Base-by-base conservation (phyloP, 2,113 vertebrate species). In the Mustelus asterias region DNA sequence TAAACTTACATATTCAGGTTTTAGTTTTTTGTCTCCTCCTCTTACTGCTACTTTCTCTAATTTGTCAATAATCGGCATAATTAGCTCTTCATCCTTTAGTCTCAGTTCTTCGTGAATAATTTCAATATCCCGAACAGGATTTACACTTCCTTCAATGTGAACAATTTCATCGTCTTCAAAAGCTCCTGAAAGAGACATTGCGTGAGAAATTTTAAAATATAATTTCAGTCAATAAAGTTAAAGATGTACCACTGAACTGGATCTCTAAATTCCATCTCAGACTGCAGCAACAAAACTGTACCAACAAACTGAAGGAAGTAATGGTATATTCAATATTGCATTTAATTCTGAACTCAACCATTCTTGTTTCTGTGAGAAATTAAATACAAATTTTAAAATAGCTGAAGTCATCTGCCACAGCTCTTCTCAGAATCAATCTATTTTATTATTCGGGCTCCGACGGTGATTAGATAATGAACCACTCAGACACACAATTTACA, bases 151-250 rank as follows among this genome's bases (percentile, higher is more conserved):
- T 98, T 99, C 99, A 96, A 99, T 98, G 0, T 99, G 99, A 41
- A 99, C 98, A 95, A 99, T 99, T 96, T 99, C 99, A 97, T 99
- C 99, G 96, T 99, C 99, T 96, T 99, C 99, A 97, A 99, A 99
- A 0, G 99, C 98, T 96, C 99, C 98, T 98, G 96, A 96, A 97
- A 95, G 26, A 95, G 41, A 93, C 44, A 96, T 95, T 29, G 96
- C n/a, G 48, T 96, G 96, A 96, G 96, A 97, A 97, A 97, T 90
- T 86, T 78, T 60, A 96, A 96, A 96, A 96, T 86, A 96, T 89
- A 65, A 96, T 72, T 76, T 95, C 26, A 83, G 65, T 86, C 76
- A 95, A 33, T 33, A 72, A 44, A 95, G 78, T 95, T 95, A 95
- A 63, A 85, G 80, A 95, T 95, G 95, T 69, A 86, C 93, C 65